Evolutionary conservation across 2,113 vertebrate genomes (phyloP).

Genomic region (Crocuta crocuta): DNA sequence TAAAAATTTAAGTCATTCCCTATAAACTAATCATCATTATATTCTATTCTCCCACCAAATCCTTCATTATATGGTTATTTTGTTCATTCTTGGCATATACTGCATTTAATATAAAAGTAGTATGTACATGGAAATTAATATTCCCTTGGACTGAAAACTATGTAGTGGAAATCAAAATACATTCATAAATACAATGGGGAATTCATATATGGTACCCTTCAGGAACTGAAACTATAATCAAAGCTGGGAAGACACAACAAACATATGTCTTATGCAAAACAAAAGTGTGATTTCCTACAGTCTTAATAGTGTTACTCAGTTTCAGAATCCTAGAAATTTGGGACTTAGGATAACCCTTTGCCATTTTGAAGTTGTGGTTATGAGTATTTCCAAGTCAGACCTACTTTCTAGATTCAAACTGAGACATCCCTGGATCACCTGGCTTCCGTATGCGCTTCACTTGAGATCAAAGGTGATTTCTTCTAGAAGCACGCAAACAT

Average conservation of each 20-base stretch:
- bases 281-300: not conserved
- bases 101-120: not conserved
- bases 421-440: not conserved
- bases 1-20: not conserved
- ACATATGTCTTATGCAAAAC: not conserved
- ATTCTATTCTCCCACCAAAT: not conserved
- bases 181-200: not conserved
- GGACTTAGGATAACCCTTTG: not conserved
- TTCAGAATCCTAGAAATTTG: not conserved
- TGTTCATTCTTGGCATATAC: not conserved
- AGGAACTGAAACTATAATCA: not conserved
- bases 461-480: not conserved
- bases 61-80: not conserved
- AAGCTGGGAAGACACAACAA: not conserved
- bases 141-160: not conserved
- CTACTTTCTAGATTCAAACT: not conserved
- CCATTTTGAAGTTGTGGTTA: not conserved
- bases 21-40: not conserved
- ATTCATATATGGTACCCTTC: not conserved
- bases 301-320: slow-evolving; percentile 2
- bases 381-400: not conserved
- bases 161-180: not conserved
- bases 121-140: not conserved
- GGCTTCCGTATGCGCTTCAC: not conserved
- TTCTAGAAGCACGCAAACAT: not conserved